Conservation (phyloP, 2,113 vertebrate genomes). For the Ophiodon elongatus region DNA sequence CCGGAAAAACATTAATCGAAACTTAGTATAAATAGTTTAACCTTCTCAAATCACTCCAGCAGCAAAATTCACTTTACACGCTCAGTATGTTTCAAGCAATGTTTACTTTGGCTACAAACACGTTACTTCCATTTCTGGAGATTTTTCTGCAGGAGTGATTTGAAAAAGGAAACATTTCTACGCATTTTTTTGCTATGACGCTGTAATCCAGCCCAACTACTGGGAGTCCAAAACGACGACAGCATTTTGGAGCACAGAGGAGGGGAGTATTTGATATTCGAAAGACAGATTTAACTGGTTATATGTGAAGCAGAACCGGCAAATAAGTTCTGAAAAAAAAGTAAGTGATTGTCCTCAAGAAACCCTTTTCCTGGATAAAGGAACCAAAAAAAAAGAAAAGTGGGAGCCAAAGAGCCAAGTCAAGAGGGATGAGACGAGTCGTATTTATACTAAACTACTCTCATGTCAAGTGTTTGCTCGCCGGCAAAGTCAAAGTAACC, state of each 20-base stretch:
- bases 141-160: background rate
- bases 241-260: background rate
- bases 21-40: background rate
- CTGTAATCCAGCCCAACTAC: background rate
- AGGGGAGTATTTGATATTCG: background rate
- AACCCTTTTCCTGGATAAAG: constrained; percentile 5
- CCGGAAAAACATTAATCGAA: background rate
- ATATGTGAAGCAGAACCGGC: background rate
- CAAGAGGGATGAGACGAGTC: constrained; percentile 20
- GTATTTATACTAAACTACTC: constrained; percentile 24
- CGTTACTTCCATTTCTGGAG: background rate
- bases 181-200: background rate
- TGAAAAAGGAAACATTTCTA: background rate
- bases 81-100: background rate
- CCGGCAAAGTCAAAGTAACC: constrained; percentile 41
- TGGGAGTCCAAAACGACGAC: background rate
- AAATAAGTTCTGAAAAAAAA: background rate
- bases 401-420: constrained; percentile 8
- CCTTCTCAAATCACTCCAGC: background rate
- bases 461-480: constrained; percentile 48
- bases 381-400: background rate
- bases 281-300: constrained; percentile 15
- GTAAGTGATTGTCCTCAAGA: constrained; percentile 17
- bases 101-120: background rate
- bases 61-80: background rate